Evolutionary conservation across 2,888 invertebrate species (phyloP), one percentile per base, ranked within the genome.

Genomic region (Scrobipalpa atriplicella): DNA sequence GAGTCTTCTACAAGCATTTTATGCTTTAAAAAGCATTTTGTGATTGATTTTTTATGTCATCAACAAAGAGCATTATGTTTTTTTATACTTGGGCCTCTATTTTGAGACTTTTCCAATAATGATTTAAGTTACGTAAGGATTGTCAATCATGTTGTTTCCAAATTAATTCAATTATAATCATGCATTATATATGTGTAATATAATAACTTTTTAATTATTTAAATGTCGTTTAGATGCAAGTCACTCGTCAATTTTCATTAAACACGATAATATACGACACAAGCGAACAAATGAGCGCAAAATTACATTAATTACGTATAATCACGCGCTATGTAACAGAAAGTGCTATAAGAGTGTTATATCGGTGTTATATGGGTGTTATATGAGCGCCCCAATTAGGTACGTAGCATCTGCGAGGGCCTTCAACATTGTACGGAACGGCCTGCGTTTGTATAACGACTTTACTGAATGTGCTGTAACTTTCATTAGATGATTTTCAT

Each of bases 251-350:
- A 29, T 56, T 56, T 56, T 58, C 39, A 13, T 8, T 29, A 61
- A 62, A 62, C 62, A 47, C 21, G 47, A 10, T 16, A 47, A 29
- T n/a, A 47, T 61, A 61, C 11, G 41, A 39, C 38, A n/a, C 36
- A 41, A 47, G 61, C 19, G 18, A 41, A 67, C 52, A 72, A 73
- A 75, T 78, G 74, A 74, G 70, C 66, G 70, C 69, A 70, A 68
- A 75, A 75, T 77, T 75, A 72, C 63, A 62, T 74, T 74, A 72
- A 73, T 75, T 74, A 72, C 70, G 70, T 72, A 70, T 73, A 65
- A 72, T 76, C 74, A 76, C 72, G 71, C 71, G 61, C 65, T 41
- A 58, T 63, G 66, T 63, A 67, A 72, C 69, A 67, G 67, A 47
- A n/a, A 62, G 61, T 58, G 58, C 58, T 58, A 16, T 18, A 58